Evolutionary conservation across 2,888 invertebrate species (phyloP), one percentile per base, ranked within the genome.

Genomic region (Eupithecia dodoneata): DNA sequence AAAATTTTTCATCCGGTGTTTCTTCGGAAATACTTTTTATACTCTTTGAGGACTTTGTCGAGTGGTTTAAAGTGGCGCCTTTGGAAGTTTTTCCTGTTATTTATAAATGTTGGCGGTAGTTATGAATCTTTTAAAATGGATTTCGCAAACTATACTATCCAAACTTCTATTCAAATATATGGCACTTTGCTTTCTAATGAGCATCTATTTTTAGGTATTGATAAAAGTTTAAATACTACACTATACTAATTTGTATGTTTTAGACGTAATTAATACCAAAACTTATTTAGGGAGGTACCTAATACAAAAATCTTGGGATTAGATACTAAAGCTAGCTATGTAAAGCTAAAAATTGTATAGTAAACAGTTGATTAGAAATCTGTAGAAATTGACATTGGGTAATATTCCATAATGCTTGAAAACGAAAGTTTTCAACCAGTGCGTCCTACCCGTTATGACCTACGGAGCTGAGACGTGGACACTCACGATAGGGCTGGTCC

Each of bases 51-150:
- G 69, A 4, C n/a, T 45, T 66, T 42, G 45, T 70, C 70, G 47
- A 70, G 30, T 47, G 70, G n/a, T 70, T 70, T 70, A 15, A 49
- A 47, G 70, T 12, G 45, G 47, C 9, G 70, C 45, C 18, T 47
- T 69, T 45, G 15, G 44, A 70, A 44, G 47, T 10, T n/a, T n/a
- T 70, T 1, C 45, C 42, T 47, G 44, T 70, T 70, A 70, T 70
- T 70, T 70, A 45, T 47, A 70, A 70, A 45, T n/a, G 67, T 69
- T 30, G 30, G 30, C 30, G 67, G 42, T 44, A 10, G 67, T 15
- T 41, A 13, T 6, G 4, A 30, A 41, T 41, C 13, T 65, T 41
- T 59, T 6, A 59, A 59, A 18, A 7, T 18, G n/a, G 18, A 18
- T 18, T 59, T 13, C 9, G 18, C n/a, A 18, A 59, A 55, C 52